Percentiles rank a stretch among this genome's conserved stretches.
phyloP scores from a whole-genome alignment of 2,113 vertebrate genomes.

The Columba livia region DNA sequence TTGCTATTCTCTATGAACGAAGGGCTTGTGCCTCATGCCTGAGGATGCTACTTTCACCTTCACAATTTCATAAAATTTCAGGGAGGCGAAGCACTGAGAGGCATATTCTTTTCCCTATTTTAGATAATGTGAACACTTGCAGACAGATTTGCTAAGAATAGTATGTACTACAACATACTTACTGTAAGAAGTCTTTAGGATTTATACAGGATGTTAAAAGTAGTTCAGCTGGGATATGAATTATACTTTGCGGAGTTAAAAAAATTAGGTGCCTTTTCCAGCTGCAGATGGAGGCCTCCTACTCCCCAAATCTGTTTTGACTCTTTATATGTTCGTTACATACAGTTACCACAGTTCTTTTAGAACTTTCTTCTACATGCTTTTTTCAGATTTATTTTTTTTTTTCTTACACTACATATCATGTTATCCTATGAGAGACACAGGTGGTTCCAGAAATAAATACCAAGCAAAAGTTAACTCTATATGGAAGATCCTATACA shows the following conservation, averaged over 20 bases:
- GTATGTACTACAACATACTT: background rate
- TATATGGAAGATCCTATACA: background rate
- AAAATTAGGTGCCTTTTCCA: background rate
- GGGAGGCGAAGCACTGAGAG: background rate
- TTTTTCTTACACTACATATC: background rate
- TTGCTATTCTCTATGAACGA: background rate
- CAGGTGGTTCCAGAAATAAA: background rate
- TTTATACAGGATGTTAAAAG: background rate
- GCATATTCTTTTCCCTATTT: background rate
- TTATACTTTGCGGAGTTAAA: background rate
- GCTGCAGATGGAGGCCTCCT: background rate
- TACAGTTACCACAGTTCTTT: background rate
- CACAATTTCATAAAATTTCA: background rate
- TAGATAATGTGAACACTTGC: background rate
- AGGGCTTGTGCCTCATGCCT: background rate
- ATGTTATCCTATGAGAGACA: background rate
- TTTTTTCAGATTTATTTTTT: background rate
- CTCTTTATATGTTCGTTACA: background rate
- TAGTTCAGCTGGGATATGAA: background rate
- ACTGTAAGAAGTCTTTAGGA: background rate
- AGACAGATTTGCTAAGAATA: background rate
- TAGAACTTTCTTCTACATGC: background rate
- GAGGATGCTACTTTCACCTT: background rate
- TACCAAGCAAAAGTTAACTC: background rate
- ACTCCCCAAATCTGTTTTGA: background rate